phyloP scores from a whole-genome alignment of 2,797 vertebrate genomes.

The Chaetodon trifasciatus region DNA sequence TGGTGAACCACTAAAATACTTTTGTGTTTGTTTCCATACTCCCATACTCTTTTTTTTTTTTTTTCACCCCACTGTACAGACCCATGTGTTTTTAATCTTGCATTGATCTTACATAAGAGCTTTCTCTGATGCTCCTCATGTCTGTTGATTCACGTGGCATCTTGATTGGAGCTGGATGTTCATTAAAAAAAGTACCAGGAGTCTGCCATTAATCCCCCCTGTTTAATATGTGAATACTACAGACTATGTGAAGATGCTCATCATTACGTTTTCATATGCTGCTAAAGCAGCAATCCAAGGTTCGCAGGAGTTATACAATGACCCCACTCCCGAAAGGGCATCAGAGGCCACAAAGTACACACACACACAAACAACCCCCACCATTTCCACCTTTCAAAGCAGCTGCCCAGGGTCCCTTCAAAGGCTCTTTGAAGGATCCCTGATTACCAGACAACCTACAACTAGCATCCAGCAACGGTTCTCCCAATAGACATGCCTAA shows the following conservation, averaged over 20 bases:
- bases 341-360: slow-evolving; percentile 14
- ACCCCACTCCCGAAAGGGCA: slow-evolving; percentile 39
- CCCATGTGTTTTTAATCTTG: slow-evolving; percentile 24
- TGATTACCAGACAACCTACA: slow-evolving; percentile 59
- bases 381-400: slow-evolving; percentile 64
- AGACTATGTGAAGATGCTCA: slow-evolving; percentile 12
- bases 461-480: slow-evolving; percentile 39
- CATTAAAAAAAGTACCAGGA: slow-evolving; percentile 2
- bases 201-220: slow-evolving; percentile 8
- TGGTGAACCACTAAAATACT: slow-evolving; percentile 14
- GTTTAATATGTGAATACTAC: slow-evolving; percentile 23
- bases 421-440: slow-evolving; percentile 62
- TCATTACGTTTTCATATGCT: slow-evolving; percentile 34
- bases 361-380: slow-evolving; percentile 36
- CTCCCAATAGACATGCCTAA: background rate
- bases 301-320: slow-evolving; percentile 10
- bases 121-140: slow-evolving; percentile 17
- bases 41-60: background rate
- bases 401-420: slow-evolving; percentile 55
- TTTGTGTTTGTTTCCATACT: slow-evolving; percentile 8
- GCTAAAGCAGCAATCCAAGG: slow-evolving; percentile 3
- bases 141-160: slow-evolving; percentile 33
- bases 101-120: slow-evolving; percentile 14
- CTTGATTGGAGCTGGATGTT: slow-evolving; percentile 20
- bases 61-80: background rate